Evolutionary conservation across 2,113 vertebrate genomes (phyloP).

Genomic region (Tringa solitaria): DNA sequence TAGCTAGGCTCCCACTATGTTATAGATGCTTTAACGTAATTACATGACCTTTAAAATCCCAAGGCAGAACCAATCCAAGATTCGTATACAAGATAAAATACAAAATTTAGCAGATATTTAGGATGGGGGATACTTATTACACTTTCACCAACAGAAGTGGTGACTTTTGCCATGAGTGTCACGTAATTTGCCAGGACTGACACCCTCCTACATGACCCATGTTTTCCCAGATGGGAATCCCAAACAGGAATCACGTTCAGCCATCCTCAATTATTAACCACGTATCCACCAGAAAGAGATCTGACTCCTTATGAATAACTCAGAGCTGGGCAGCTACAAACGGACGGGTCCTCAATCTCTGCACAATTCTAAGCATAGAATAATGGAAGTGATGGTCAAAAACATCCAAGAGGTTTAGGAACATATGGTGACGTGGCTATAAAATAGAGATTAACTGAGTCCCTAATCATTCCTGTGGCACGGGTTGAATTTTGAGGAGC

Average conservation of each 20-base stretch:
- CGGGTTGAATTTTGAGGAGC: background rate
- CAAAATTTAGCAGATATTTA: background rate
- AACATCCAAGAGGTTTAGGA: background rate
- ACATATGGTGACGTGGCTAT: background rate
- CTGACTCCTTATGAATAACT: background rate
- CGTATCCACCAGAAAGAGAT: background rate
- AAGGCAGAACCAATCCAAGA: background rate
- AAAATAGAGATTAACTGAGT: background rate
- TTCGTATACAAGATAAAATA: background rate
- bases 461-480: background rate
- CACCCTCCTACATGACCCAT: fast-evolving
- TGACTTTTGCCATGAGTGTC: background rate
- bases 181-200: background rate
- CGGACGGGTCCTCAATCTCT: background rate
- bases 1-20: background rate
- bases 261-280: background rate
- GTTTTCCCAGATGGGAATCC: background rate
- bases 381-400: background rate
- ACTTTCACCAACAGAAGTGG: background rate
- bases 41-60: background rate
- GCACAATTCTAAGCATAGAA: fast-evolving
- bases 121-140: background rate
- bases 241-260: background rate
- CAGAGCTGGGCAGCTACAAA: background rate
- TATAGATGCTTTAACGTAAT: background rate